Evolutionary conservation across 1,140 invertebrate species (phyloP).

Genomic region (Meloidogyne floridensis): DNA sequence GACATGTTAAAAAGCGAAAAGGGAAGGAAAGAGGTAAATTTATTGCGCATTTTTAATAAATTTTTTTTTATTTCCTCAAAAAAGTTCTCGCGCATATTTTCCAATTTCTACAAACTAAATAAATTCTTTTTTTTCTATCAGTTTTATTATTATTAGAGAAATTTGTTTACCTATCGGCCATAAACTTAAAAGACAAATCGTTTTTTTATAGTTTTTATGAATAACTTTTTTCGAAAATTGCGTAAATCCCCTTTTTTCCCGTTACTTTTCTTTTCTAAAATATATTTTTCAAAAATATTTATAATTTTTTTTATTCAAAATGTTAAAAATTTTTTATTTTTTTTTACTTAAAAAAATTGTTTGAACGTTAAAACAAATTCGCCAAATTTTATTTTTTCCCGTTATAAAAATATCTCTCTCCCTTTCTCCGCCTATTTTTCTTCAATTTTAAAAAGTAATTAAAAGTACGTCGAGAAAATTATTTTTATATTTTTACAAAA

Average conservation of each 20-base stretch:
- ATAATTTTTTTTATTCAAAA: neutral
- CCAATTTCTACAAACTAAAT: neutral
- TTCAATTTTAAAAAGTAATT: neutral
- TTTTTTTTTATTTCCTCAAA: neutral
- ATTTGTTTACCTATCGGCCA: conserved; percentile 8
- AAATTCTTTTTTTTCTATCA: neutral
- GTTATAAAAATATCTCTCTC: neutral
- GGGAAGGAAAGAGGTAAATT: neutral
- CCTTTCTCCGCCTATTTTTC: neutral
- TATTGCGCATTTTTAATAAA: neutral
- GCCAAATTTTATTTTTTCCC: neutral
- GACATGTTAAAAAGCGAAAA: neutral
- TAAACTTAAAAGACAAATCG: neutral
- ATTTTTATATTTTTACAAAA: neutral
- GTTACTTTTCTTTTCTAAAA: neutral
- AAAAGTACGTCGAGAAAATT: neutral
- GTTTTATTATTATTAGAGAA: neutral
- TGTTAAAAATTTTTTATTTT: neutral
- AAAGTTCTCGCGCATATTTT: neutral
- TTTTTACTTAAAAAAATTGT: too few species aligned
- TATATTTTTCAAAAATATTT: neutral
- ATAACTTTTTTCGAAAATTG: neutral
- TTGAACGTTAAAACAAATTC: conserved; percentile 10
- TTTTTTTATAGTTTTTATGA: conserved; percentile 3
- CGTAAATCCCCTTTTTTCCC: neutral